Evolutionary conservation across 2,888 invertebrate genomes (phyloP).

Genomic region (Phortica okadai): DNA sequence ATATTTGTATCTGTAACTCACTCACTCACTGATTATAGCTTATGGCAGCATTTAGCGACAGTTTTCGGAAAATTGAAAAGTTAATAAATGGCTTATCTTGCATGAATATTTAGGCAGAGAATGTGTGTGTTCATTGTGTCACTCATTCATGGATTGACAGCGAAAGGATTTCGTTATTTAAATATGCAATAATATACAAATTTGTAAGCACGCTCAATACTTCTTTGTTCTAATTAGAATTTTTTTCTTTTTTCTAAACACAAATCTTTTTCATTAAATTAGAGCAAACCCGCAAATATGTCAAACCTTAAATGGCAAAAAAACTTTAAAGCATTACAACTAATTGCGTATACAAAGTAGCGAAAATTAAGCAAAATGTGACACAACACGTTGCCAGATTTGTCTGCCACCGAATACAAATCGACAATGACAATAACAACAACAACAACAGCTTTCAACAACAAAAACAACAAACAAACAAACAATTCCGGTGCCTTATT

Average conservation of each 20-base stretch:
- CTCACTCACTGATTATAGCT: constrained; percentile 38
- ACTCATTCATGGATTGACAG: constrained; percentile 43
- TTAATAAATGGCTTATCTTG: constrained; percentile 72
- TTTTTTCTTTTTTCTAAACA: neutral
- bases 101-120: constrained; percentile 13
- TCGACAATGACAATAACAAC: constrained; percentile 12
- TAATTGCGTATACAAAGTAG: constrained; percentile 29
- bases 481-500: constrained; percentile 68
- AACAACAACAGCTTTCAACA: neutral
- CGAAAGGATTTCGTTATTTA: constrained; percentile 3
- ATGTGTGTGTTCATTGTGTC: constrained; percentile 72
- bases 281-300: constrained; percentile 1
- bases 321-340: constrained; percentile 19
- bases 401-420: constrained; percentile 26
- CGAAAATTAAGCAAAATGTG: constrained; percentile 34
- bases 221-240: neutral
- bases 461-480: constrained; percentile 21
- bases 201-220: neutral
- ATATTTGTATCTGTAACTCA: constrained; percentile 13
- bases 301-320: constrained; percentile 19
- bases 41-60: constrained; percentile 48
- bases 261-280: constrained; percentile 26
- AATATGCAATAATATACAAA: too few species aligned
- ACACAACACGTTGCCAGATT: constrained; percentile 38
- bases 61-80: constrained; percentile 55